Conservation (phyloP, 1,140 invertebrate species). For the Phthorimaea operculella region DNA sequence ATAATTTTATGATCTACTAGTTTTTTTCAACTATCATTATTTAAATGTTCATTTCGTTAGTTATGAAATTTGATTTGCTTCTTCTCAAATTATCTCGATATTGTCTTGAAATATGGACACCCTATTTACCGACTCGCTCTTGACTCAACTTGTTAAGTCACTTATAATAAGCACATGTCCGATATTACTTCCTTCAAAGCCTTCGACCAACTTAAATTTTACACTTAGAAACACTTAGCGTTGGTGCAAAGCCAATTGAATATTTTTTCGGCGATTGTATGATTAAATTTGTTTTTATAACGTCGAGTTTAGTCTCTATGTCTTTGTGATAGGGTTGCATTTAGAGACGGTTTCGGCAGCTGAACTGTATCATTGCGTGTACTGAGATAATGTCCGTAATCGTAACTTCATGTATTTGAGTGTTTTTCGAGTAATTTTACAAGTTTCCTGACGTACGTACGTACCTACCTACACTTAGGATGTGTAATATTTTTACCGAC, state of each 20-base stretch:
- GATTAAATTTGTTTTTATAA: not conserved
- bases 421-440: not conserved
- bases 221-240: not conserved
- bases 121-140: conserved; percentile 19
- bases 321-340: not conserved
- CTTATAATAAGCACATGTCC: conserved; percentile 31
- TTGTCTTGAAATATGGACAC: conserved; percentile 10
- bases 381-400: not conserved
- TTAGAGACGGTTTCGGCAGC: not conserved
- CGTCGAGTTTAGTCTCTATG: not conserved
- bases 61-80: too few species aligned
- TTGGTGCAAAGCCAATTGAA: not conserved
- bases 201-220: conserved; percentile 8
- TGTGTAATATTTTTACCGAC: too few species aligned
- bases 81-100: not conserved
- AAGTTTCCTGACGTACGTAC: too few species aligned
- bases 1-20: too few species aligned
- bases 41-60: too few species aligned
- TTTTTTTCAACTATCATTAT: too few species aligned
- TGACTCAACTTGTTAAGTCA: conserved; percentile 25
- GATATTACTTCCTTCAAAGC: conserved; percentile 26
- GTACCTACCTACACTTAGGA: too few species aligned
- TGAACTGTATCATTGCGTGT: not conserved
- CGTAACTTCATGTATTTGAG: not conserved
- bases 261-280: not conserved